phyloP scores from a whole-genome alignment of 1,140 invertebrate genomes.

The Macrobrachium rosenbergii region DNA sequence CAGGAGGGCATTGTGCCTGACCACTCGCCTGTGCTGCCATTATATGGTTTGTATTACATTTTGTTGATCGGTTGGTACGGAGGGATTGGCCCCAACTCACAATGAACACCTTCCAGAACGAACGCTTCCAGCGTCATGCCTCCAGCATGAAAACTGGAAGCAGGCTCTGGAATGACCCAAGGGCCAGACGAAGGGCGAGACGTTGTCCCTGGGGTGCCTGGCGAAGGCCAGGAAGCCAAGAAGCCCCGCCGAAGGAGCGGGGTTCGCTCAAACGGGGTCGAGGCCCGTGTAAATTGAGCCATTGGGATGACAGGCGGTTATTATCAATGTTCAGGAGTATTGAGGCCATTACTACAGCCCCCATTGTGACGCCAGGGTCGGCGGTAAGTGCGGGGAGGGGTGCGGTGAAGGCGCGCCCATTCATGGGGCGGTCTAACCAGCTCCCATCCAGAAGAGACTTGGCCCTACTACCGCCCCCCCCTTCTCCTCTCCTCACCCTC shows the following conservation, averaged over 20 bases:
- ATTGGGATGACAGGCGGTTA: constrained; percentile 63
- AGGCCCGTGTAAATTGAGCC: constrained; percentile 58
- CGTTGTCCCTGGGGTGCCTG: background rate
- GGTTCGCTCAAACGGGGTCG: no score
- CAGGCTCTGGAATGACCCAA: background rate
- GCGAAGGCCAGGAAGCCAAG: background rate
- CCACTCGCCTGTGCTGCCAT: constrained; percentile 42
- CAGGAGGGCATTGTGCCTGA: constrained; percentile 49
- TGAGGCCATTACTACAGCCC: constrained; percentile 53
- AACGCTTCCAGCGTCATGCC: no score
- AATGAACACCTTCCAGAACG: background rate
- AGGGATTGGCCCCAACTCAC: background rate
- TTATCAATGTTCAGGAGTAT: constrained; percentile 61
- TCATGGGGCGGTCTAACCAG: constrained; percentile 3
- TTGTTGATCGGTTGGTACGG: constrained; percentile 50
- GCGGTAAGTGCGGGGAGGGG: constrained; percentile 58
- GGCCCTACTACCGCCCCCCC: background rate
- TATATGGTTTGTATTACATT: constrained; percentile 63
- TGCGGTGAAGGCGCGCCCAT: constrained; percentile 45
- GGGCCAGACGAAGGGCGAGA: background rate
- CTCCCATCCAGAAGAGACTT: background rate
- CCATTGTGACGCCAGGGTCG: constrained; percentile 37
- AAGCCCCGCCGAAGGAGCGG: no score
- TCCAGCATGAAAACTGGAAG: background rate
- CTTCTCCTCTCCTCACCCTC: background rate